Conservation (phyloP, 1,140 invertebrate genomes). For the Drepana arcuata region DNA sequence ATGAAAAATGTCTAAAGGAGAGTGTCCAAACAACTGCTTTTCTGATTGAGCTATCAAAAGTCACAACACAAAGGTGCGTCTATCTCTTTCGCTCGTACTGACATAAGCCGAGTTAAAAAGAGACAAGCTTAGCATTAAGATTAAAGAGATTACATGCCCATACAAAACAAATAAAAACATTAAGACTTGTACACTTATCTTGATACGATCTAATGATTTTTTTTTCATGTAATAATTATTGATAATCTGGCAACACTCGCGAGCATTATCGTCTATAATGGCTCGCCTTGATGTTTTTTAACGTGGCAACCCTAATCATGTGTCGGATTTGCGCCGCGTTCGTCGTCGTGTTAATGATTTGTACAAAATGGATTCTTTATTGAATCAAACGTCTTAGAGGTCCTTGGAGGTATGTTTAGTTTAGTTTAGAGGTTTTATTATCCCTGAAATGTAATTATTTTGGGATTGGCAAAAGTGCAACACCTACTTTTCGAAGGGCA, state of each 20-base stretch:
- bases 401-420: no score
- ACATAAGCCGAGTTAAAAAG: slow-evolving; percentile 6
- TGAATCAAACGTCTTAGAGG: no score
- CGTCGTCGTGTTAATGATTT: slow-evolving; percentile 47
- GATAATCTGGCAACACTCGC: slow-evolving; percentile 65
- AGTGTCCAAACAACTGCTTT: slow-evolving; percentile 43
- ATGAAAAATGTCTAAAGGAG: slow-evolving; percentile 25
- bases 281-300: slow-evolving; percentile 41
- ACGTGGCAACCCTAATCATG: slow-evolving; percentile 61
- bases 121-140: slow-evolving; percentile 29
- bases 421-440: no score
- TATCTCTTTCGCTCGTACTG: slow-evolving; percentile 19
- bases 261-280: slow-evolving; percentile 55
- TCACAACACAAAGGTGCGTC: slow-evolving; percentile 27
- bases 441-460: no score
- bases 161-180: slow-evolving; percentile 62
- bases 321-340: slow-evolving; percentile 62
- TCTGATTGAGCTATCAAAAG: slow-evolving; percentile 46
- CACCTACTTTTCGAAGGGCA: no score
- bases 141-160: slow-evolving; percentile 31
- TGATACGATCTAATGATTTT: slow-evolving; percentile 46
- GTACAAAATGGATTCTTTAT: slow-evolving; percentile 32
- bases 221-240: slow-evolving; percentile 67
- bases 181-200: slow-evolving; percentile 55
- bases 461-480: no score